These are phyloP conservation scores for Lepus europaeus DNA, from an alignment of 2,113 vertebrate species.

Conservation along the genomic window DNA sequence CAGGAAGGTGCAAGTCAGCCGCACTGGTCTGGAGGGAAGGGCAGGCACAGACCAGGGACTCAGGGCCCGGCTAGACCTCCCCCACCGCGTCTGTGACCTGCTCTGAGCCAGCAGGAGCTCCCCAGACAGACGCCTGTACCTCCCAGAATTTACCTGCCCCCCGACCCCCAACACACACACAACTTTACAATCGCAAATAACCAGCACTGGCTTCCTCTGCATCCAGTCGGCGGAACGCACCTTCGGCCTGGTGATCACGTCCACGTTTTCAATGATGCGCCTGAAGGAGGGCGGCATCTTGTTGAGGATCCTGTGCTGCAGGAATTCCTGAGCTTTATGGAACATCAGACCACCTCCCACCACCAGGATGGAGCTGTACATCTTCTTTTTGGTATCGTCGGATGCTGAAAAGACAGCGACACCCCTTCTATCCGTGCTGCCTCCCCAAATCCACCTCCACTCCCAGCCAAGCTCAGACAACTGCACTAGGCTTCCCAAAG, in stretches of 20 bases:
- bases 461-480: background rate
- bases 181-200: background rate
- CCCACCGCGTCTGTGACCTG: background rate
- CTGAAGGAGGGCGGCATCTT: conserved; percentile 99
- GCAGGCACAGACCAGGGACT: background rate
- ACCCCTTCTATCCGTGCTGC: background rate
- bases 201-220: background rate
- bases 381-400: conserved; percentile 98
- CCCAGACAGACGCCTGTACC: background rate
- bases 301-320: conserved; percentile 98
- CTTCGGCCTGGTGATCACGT: conserved; percentile 98
- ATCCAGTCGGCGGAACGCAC: conserved; percentile 82
- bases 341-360: conserved; percentile 98
- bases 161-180: no score
- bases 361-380: conserved; percentile 98
- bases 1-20: background rate
- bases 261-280: conserved; percentile 97
- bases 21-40: background rate
- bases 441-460: background rate
- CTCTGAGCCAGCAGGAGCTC: background rate
- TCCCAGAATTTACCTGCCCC: background rate
- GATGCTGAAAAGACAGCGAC: conserved; percentile 90
- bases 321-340: conserved; percentile 96
- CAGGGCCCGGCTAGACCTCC: background rate
- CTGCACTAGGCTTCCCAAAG: background rate